Percentiles rank a stretch among this genome's conserved stretches.
Conservation (phyloP, 2,113 vertebrate genomes). For the Tautogolabrus adspersus region DNA sequence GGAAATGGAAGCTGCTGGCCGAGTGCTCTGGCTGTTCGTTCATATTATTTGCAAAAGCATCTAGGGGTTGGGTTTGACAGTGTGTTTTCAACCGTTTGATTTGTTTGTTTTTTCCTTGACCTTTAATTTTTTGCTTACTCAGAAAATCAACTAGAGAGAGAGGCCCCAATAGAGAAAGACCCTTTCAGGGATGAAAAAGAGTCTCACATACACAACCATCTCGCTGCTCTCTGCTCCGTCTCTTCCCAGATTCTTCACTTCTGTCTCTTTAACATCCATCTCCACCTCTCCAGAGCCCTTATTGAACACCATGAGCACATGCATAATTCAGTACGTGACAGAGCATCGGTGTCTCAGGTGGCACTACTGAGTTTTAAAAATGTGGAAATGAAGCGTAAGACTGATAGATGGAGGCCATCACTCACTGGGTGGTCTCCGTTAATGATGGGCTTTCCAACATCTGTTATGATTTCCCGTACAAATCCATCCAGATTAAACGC, state of each 20-base stretch:
- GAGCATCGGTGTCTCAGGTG: conserved; percentile 32
- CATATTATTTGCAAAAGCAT: background rate
- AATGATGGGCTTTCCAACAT: conserved; percentile 23
- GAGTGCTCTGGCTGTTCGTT: conserved; percentile 13
- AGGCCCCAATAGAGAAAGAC: background rate
- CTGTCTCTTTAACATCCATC: conserved; percentile 46
- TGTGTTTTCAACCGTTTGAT: conserved; percentile 18
- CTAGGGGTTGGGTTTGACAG: background rate
- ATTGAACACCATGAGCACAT: conserved; percentile 52
- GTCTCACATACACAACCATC: background rate
- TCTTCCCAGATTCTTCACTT: conserved; percentile 20
- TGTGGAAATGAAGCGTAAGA: conserved; percentile 29
- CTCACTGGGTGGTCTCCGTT: conserved; percentile 31
- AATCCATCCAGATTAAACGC: conserved; percentile 5
- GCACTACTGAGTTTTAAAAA: conserved; percentile 30
- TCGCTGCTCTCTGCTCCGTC: conserved; percentile 11
- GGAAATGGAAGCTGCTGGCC: conserved; percentile 2
- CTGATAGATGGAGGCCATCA: conserved; percentile 30
- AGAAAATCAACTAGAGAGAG: conserved; percentile 12
- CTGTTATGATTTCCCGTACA: background rate
- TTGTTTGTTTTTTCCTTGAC: conserved; percentile 11
- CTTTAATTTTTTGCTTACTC: conserved; percentile 15
- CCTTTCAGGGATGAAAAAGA: background rate
- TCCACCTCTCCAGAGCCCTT: conserved; percentile 36
- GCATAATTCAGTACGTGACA: conserved; percentile 63